Evolutionary conservation across 2,797 vertebrate genomes (phyloP).

Genomic region (Botia kubotai): DNA sequence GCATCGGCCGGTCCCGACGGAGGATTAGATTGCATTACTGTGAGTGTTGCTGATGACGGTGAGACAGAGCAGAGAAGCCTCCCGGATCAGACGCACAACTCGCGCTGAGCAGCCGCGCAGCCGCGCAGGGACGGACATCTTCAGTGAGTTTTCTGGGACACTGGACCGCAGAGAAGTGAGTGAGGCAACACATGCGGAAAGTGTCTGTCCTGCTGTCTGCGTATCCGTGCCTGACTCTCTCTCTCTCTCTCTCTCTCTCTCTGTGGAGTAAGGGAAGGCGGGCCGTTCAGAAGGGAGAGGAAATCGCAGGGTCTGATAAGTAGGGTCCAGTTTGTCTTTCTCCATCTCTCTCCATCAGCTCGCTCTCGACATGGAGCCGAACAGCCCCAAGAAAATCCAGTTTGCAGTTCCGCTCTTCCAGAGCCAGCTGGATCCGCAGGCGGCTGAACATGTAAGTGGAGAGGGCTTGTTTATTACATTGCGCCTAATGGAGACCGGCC

Average conservation of each 20-base stretch:
- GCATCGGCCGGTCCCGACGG: conserved; percentile 83
- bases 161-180: conserved; percentile 22
- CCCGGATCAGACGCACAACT: conserved; percentile 58
- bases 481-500: conserved; percentile 43
- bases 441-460: conserved; percentile 87
- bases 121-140: neutral
- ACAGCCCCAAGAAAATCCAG: conserved; percentile 92
- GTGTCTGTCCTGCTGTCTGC: neutral
- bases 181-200: conserved; percentile 7
- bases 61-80: conserved; percentile 64
- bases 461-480: conserved; percentile 37
- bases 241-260: conserved; percentile 59
- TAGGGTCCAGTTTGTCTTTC: conserved; percentile 58
- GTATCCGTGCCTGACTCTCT: conserved; percentile 33
- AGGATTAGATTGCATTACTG: conserved; percentile 86
- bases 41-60: conserved; percentile 82
- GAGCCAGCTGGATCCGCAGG: conserved; percentile 87
- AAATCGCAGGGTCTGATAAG: conserved; percentile 66
- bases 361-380: conserved; percentile 82
- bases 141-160: conserved; percentile 21
- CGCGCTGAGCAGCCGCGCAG: neutral
- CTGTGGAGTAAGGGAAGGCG: conserved; percentile 60
- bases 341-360: conserved; percentile 35
- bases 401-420: conserved; percentile 87
- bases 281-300: conserved; percentile 68